These are phyloP conservation scores for Antennarius striatus DNA, from an alignment of 2,113 vertebrate species.

Conservation along the genomic window DNA sequence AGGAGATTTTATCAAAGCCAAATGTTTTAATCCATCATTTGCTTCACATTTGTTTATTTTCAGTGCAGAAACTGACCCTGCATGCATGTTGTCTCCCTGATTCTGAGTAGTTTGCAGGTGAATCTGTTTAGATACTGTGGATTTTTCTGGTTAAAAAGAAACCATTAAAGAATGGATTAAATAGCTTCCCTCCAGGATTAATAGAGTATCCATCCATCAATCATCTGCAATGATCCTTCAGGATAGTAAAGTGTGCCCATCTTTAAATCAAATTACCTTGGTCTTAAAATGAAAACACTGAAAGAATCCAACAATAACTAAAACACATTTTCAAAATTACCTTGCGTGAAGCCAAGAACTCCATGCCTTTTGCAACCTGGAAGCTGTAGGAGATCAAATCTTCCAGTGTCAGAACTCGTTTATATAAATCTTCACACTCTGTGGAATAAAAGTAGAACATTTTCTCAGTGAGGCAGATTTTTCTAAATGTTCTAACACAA, in stretches of 20 bases:
- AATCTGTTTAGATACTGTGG: neutral
- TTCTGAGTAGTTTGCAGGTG: neutral
- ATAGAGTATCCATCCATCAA: no score
- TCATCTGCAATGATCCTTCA: neutral
- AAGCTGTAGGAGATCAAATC: constrained; percentile 96
- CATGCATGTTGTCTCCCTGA: neutral
- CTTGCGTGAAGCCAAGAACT: constrained; percentile 93
- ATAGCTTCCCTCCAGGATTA: no score
- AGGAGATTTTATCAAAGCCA: neutral
- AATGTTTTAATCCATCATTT: neutral
- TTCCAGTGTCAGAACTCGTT: constrained; percentile 88
- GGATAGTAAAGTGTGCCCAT: neutral
- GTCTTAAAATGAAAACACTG: constrained; percentile 4
- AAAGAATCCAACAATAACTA: neutral
- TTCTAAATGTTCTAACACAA: neutral
- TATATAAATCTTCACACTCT: constrained; percentile 92
- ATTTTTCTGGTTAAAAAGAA: neutral
- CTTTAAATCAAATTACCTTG: constrained; percentile 5
- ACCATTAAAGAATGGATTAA: neutral
- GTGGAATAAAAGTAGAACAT: constrained; percentile 53
- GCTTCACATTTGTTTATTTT: neutral
- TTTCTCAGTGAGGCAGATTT: constrained; percentile 16
- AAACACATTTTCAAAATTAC: constrained; percentile 71
- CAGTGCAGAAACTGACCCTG: neutral
- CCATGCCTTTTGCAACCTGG: constrained; percentile 96